These are phyloP conservation scores for Hedya salicella DNA, from an alignment of 2,888 invertebrate genomes.

Conservation along the genomic window DNA sequence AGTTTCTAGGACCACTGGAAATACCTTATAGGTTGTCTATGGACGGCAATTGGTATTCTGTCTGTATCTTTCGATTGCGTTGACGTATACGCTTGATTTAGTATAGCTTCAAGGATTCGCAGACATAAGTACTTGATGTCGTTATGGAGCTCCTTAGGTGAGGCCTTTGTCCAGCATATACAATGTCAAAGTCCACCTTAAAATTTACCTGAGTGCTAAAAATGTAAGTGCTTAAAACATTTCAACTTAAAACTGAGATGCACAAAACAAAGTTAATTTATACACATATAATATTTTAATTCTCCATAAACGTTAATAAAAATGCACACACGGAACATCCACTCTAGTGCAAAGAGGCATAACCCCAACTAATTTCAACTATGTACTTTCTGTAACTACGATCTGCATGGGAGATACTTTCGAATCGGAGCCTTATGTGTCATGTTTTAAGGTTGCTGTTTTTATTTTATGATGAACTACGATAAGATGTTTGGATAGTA, in stretches of 20 bases:
- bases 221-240: neutral
- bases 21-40: no score
- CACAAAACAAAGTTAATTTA: slow-evolving; percentile 20
- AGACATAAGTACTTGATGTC: no score
- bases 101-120: no score
- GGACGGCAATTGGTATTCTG: no score
- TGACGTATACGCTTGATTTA: no score
- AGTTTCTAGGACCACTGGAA: no score
- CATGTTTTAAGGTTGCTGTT: neutral
- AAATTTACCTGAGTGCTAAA: neutral
- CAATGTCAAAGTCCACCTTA: no score
- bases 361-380: slow-evolving; percentile 31
- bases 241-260: neutral
- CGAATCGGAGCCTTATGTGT: neutral
- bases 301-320: slow-evolving; percentile 32
- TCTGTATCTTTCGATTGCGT: no score
- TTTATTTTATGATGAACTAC: neutral
- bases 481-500: slow-evolving; percentile 1
- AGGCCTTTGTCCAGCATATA: no score
- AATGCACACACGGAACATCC: slow-evolving; percentile 22
- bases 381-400: neutral
- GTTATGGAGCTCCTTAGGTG: no score
- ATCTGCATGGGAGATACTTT: neutral
- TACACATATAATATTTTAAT: slow-evolving; percentile 23
- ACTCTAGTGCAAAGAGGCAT: slow-evolving; percentile 19